Percentiles rank a stretch among this genome's conserved stretches.
phyloP scores from a whole-genome alignment of 2,797 vertebrate species.

The Pangasius sanitwongsei region DNA sequence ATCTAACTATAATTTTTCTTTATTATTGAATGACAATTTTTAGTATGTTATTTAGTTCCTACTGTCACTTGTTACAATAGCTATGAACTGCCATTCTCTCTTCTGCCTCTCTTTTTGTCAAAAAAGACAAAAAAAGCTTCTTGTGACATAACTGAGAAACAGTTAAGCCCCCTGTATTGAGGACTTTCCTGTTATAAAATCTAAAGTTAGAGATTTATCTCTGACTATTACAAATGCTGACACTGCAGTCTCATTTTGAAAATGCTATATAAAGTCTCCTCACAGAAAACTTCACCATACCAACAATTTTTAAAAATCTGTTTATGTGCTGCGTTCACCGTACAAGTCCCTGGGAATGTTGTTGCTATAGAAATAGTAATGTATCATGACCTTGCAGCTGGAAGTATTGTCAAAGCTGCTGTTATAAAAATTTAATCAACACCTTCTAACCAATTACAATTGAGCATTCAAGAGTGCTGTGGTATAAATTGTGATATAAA shows the following conservation, averaged over 20 bases:
- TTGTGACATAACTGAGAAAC: background rate
- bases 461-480: background rate
- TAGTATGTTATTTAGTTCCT: background rate
- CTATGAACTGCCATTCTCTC: background rate
- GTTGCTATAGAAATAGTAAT: background rate
- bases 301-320: background rate
- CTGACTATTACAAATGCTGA: background rate
- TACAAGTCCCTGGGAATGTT: background rate
- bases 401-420: background rate
- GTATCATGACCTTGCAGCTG: background rate
- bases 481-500: background rate
- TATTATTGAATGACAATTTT: background rate
- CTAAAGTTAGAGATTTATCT: background rate
- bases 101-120: background rate
- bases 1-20: background rate
- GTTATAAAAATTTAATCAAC: background rate
- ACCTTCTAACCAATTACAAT: background rate
- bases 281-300: background rate
- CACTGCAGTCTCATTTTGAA: background rate
- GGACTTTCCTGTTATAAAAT: background rate
- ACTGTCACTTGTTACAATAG: background rate
- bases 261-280: background rate
- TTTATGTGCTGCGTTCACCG: background rate
- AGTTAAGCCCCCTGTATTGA: background rate
- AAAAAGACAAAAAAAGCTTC: background rate